These are phyloP conservation scores for Ochropacha duplaris DNA, from an alignment of 2,888 invertebrate species.

Conservation along the genomic window DNA sequence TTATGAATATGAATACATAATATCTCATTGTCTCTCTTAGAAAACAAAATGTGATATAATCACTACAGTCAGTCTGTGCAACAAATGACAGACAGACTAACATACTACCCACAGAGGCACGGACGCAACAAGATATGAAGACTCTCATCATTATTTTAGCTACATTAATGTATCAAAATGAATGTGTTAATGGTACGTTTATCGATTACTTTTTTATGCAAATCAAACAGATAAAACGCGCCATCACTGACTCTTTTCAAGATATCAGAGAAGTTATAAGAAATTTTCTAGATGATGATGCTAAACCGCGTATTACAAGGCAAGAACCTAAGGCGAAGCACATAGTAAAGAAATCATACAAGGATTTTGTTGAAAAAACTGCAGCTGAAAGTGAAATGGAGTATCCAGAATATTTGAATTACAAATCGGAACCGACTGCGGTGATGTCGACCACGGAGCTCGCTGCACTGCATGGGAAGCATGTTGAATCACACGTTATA, in stretches of 20 bases:
- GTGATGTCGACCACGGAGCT: constrained; percentile 55
- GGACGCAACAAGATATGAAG: constrained; percentile 22
- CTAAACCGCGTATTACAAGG: background rate
- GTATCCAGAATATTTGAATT: constrained; percentile 25
- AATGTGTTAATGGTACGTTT: constrained; percentile 32
- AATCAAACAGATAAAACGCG: constrained; percentile 30
- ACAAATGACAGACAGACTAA: constrained; percentile 10
- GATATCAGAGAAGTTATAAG: constrained; percentile 28
- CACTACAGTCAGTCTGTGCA: background rate
- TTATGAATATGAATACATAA: background rate
- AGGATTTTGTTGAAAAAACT: constrained; percentile 33
- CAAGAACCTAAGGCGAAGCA: constrained; percentile 4
- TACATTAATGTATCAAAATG: constrained; percentile 22
- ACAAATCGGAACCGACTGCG: constrained; percentile 41
- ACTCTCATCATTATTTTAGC: constrained; percentile 18
- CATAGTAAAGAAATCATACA: constrained; percentile 27
- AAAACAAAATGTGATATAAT: background rate
- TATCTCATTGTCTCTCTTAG: background rate
- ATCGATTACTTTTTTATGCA: constrained; percentile 31
- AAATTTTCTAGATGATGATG: constrained; percentile 15
- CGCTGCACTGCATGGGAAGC: constrained; percentile 51
- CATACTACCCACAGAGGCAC: constrained; percentile 6
- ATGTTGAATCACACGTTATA: constrained; percentile 55
- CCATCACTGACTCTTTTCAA: constrained; percentile 27
- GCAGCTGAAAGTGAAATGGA: constrained; percentile 25